Evolutionary conservation across 2,888 invertebrate species (phyloP).

Genomic region (Chymomyza procnemis): DNA sequence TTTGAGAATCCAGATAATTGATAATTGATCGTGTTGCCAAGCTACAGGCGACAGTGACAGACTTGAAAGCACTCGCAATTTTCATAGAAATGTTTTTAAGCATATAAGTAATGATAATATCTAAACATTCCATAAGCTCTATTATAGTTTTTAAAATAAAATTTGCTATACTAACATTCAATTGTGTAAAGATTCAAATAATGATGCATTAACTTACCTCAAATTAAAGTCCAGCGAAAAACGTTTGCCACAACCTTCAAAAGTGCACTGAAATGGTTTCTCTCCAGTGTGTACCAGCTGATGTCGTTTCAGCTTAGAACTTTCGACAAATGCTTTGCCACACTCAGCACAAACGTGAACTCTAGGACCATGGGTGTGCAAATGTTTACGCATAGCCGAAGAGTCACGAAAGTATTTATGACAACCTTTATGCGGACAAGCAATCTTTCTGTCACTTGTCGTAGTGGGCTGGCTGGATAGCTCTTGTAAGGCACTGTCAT

Average conservation of each 20-base stretch:
- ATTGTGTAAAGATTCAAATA: too few species aligned
- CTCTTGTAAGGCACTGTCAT: conserved; percentile 10
- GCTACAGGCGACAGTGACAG: too few species aligned
- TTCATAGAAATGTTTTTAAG: too few species aligned
- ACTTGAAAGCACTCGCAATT: too few species aligned
- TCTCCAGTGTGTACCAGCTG: conserved; percentile 98
- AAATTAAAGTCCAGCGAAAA: conserved; percentile 98
- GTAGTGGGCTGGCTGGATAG: conserved; percentile 27
- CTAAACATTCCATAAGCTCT: too few species aligned
- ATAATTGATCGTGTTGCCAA: too few species aligned
- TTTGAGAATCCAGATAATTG: too few species aligned
- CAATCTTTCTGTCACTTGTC: conserved; percentile 75
- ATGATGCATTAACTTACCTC: conserved; percentile 77
- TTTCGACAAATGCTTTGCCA: conserved; percentile 98
- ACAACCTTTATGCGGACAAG: conserved; percentile 98
- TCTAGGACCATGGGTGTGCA: conserved; percentile 97
- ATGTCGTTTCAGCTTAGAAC: conserved; percentile 96
- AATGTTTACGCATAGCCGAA: conserved; percentile 97
- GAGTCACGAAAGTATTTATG: conserved; percentile 98
- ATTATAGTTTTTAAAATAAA: too few species aligned
- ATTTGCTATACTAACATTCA: too few species aligned
- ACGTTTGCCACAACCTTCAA: conserved; percentile 97
- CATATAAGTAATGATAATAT: too few species aligned
- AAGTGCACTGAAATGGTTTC: conserved; percentile 98
- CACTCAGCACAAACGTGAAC: conserved; percentile 99